Conservation (phyloP, 2,113 vertebrate species). For the Nannospalax galili region DNA sequence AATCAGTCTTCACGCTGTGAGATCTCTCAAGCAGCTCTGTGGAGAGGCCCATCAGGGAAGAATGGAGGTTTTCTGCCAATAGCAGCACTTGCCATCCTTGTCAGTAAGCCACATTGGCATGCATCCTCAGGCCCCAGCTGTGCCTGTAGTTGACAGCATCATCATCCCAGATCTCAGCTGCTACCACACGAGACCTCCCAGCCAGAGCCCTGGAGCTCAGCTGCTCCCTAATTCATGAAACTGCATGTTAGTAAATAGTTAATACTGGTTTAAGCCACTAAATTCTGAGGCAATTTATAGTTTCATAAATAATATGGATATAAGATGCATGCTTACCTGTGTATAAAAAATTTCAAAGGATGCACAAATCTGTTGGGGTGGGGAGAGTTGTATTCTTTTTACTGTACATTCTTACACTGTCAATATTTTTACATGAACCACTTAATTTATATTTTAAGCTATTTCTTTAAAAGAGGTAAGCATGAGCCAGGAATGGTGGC, state of each 20-base stretch:
- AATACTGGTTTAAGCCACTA: neutral
- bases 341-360: neutral
- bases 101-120: neutral
- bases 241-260: neutral
- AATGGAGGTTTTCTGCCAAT: neutral
- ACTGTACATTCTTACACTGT: neutral
- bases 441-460: neutral
- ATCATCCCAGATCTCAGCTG: neutral
- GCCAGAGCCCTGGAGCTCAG: neutral
- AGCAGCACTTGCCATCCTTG: neutral
- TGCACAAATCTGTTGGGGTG: neutral
- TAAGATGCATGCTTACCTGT: neutral
- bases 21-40: neutral
- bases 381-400: neutral
- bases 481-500: neutral
- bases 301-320: too few species aligned
- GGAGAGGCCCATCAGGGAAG: neutral
- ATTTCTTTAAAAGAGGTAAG: too few species aligned
- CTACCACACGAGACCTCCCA: neutral
- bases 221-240: neutral
- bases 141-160: neutral
- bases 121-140: neutral
- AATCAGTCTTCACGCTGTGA: neutral
- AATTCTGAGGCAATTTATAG: neutral
- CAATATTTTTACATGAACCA: neutral